Evolutionary conservation across 2,888 invertebrate genomes (phyloP), one percentile per base, ranked within the genome.

Genomic region (Anthrax anthrax): DNA sequence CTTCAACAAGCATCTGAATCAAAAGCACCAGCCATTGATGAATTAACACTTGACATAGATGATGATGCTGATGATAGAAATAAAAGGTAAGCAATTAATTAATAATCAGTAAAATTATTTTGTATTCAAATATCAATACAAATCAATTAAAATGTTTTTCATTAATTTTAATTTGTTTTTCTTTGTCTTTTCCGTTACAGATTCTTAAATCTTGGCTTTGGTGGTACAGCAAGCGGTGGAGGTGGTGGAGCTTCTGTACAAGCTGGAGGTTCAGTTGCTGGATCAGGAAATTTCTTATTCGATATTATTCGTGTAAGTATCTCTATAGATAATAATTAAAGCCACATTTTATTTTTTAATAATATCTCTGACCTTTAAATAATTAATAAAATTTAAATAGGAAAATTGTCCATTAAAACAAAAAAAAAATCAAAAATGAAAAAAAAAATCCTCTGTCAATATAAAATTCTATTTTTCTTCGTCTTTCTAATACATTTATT

Each of bases 221-320:
- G 71, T 48, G 72, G 72, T 18, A 76, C 69, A 45, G 60, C 36
- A 39, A 46, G 57, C 32, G 74, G 66, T 46, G 69, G 70, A 6
- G 74, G 64, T 47, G 69, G 69, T 18, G 76, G 73, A 18, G 52
- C 57, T 38, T 2, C 29, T 12, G 29, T 12, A 12, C 29, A 32
- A 32, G 73, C 74, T 42, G 65, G 63, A 47, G 65, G 64, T n/a
- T 32, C 29, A 32, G 12, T 32, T 32, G 84, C 81, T 53, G 86
- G 85, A 46, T 86, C 86, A 43, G 88, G 88, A 52, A 89, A 88
- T 72, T 87, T 89, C 75, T 74, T 89, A 56, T 87, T 88, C 69
- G 88, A 89, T 69, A 81, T 87, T 64, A 84, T 89, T 67, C 77
- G 88, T 77, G 88, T 89, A 73, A 83, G 84, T 75, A 23, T n/a